phyloP scores from a whole-genome alignment of 2,888 invertebrate genomes.

The Pteria penguin region DNA sequence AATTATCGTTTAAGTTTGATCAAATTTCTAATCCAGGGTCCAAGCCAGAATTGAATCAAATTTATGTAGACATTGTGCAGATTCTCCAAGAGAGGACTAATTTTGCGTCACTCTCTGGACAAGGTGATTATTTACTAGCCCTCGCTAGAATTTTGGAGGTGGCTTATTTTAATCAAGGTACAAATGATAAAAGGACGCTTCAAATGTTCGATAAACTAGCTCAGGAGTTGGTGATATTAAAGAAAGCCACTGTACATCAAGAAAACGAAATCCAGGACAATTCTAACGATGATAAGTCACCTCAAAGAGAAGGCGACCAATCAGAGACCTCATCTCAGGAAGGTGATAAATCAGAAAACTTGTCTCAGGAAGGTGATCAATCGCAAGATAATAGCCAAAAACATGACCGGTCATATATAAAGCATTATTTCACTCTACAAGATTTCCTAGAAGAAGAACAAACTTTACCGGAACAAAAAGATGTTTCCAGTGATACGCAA shows the following conservation, averaged over 20 bases:
- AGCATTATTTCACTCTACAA: not conserved
- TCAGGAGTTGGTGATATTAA: slow-evolving; percentile 51
- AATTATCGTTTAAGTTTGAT: slow-evolving; percentile 60
- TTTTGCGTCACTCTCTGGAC: slow-evolving; percentile 57
- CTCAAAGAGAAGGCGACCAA: not conserved
- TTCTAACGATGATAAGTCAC: not conserved
- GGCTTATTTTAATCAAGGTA: slow-evolving; percentile 61
- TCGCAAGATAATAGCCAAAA: no score
- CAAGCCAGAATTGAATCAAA: slow-evolving; percentile 58
- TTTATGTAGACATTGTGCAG: slow-evolving; percentile 65
- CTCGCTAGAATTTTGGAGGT: slow-evolving; percentile 68
- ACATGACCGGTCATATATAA: no score
- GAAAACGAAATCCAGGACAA: not conserved
- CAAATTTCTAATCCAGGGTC: slow-evolving; percentile 29
- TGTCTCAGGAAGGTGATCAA: not conserved
- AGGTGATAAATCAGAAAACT: no score
- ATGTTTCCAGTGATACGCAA: no score
- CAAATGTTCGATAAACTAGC: slow-evolving; percentile 60
- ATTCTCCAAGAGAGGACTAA: slow-evolving; percentile 67
- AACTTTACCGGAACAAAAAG: not conserved
- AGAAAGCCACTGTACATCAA: slow-evolving; percentile 13
- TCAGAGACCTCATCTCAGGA: no score
- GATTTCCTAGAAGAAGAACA: not conserved
- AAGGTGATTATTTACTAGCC: slow-evolving; percentile 64
- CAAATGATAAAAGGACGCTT: slow-evolving; percentile 51